A percentile compares a stretch with the other conserved stretches of the same genome.
Conservation (phyloP, 1,140 invertebrate genomes). For the Adoxophyes honmai region DNA sequence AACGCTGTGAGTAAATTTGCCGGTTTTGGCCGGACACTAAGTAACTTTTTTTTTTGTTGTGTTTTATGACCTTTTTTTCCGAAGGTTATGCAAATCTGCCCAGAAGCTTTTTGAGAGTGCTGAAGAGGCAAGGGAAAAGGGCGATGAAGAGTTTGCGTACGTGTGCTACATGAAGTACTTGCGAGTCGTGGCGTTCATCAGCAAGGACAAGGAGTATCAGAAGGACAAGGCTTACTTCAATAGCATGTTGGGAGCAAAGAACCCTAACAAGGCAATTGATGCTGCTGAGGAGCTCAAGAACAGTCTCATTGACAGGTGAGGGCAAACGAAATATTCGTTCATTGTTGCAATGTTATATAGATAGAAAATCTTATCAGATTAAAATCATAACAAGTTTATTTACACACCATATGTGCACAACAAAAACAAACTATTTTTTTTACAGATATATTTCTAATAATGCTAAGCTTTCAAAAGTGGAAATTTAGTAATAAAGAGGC, state of each 20-base stretch:
- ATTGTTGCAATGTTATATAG: neutral
- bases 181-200: conserved; percentile 77
- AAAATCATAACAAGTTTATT: too few species aligned
- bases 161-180: conserved; percentile 85
- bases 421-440: too few species aligned
- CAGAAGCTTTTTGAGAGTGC: conserved; percentile 78
- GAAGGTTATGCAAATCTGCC: conserved; percentile 77
- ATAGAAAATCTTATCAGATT: too few species aligned
- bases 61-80: conserved; percentile 24
- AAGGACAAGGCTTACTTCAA: conserved; percentile 78
- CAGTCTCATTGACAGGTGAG: conserved; percentile 79
- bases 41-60: conserved; percentile 4
- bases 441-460: too few species aligned
- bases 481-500: too few species aligned
- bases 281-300: conserved; percentile 75
- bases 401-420: too few species aligned
- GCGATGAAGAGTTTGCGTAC: conserved; percentile 84
- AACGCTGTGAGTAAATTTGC: conserved; percentile 62
- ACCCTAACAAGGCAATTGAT: conserved; percentile 76
- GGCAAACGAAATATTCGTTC: neutral
- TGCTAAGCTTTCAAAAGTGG: too few species aligned
- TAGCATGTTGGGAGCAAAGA: conserved; percentile 75
- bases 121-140: conserved; percentile 70
- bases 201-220: conserved; percentile 76
- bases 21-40: conserved; percentile 11